These are phyloP conservation scores for Anastatus disparis DNA, from an alignment of 1,140 invertebrate genomes.

Conservation along the genomic window DNA sequence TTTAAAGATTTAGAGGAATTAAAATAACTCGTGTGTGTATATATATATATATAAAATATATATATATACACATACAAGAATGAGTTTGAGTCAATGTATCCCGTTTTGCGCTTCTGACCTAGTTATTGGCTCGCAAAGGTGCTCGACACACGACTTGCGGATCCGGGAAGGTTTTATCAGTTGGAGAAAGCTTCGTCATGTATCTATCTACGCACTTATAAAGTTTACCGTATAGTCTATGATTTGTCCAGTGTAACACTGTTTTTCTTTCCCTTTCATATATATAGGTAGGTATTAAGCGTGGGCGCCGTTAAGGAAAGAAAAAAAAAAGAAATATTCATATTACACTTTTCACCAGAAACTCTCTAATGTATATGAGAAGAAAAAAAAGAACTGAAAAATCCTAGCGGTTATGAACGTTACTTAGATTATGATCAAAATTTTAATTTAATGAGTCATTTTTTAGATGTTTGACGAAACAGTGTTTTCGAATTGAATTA, in stretches of 20 bases:
- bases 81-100: no score
- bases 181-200: constrained; percentile 24
- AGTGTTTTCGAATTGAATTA: no score
- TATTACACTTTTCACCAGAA: neutral
- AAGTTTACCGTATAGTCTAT: neutral
- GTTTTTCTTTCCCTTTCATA: neutral
- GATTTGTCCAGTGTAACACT: neutral
- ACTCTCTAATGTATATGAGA: constrained; percentile 11
- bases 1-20: no score
- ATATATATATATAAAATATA: no score
- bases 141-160: neutral
- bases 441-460: no score
- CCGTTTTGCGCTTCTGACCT: constrained; percentile 32
- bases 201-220: neutral
- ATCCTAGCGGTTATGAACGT: no score
- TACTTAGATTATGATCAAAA: no score
- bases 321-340: no score
- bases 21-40: no score
- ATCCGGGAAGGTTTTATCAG: constrained; percentile 36
- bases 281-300: neutral
- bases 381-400: no score
- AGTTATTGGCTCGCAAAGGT: constrained; percentile 14
- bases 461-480: no score
- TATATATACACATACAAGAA: no score
- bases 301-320: neutral